Conservation (phyloP, 1,140 invertebrate species). For the Zaprionus vittiger region DNA sequence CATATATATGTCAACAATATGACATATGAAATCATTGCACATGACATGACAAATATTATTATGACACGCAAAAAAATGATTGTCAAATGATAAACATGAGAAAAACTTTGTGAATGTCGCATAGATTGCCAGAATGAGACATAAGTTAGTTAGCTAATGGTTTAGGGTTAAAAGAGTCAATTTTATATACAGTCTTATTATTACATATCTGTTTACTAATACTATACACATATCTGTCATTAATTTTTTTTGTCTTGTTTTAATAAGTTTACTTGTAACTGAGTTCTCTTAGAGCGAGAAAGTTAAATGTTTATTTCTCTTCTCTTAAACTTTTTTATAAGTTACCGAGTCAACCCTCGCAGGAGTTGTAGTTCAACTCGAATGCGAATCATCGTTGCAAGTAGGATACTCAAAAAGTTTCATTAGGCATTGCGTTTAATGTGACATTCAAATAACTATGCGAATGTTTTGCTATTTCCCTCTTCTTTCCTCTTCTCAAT, state of each 20-base stretch:
- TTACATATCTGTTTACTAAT: no score
- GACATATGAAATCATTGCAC: constrained; percentile 2
- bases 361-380: not conserved
- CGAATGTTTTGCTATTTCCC: constrained; percentile 25
- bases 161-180: not conserved
- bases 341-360: not conserved
- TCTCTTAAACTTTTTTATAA: not conserved
- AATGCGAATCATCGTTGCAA: not conserved
- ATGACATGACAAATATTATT: not conserved
- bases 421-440: constrained; percentile 58
- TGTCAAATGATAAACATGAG: not conserved
- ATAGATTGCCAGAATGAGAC: not conserved
- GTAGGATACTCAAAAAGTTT: constrained; percentile 27
- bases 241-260: no score
- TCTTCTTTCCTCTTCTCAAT: not conserved
- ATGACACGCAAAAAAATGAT: not conserved
- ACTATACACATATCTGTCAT: no score
- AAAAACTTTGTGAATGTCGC: not conserved
- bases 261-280: no score
- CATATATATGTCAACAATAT: constrained; percentile 6
- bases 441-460: constrained; percentile 59
- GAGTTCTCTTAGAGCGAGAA: no score
- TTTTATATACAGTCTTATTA: no score
- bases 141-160: not conserved
- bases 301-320: no score